Conservation (phyloP, 92 coral and sea anemone species). For the Epizoanthus rinbou region DNA sequence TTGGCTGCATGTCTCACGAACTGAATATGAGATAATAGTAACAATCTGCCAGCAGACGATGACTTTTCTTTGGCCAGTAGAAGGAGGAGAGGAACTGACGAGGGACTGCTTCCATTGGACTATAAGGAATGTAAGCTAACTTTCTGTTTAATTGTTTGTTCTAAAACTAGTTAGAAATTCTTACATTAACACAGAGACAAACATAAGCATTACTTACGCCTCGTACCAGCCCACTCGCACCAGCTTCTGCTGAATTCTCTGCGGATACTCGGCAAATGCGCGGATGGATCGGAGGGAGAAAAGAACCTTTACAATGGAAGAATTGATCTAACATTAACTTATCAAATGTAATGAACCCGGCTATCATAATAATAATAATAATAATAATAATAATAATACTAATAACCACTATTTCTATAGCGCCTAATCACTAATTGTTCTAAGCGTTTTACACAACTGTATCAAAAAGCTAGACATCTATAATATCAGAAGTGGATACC, state of each 20-base stretch:
- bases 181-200: neutral
- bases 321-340: neutral
- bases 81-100: neutral
- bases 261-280: slow-evolving; percentile 95
- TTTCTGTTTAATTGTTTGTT: too few relatives aligned
- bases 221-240: slow-evolving; percentile 93
- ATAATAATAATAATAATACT: too few relatives aligned
- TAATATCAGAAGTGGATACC: neutral
- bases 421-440: too few relatives aligned
- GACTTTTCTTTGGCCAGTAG: neutral
- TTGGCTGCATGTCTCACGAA: neutral
- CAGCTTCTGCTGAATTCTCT: slow-evolving; percentile 90
- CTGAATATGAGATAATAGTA: neutral
- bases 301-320: slow-evolving; percentile 58
- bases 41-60: neutral
- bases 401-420: too few relatives aligned
- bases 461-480: too few relatives aligned
- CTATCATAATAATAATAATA: too few relatives aligned
- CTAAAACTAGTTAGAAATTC: neutral
- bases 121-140: too few relatives aligned
- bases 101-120: neutral
- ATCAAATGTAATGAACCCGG: too few relatives aligned
- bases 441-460: too few relatives aligned
- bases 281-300: slow-evolving; percentile 89
- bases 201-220: slow-evolving; percentile 68